A percentile compares a stretch with the other conserved stretches of the same genome.
Evolutionary conservation across 2,113 vertebrate species (phyloP).

Genomic region (Cryptoleucopteryx plumbea): DNA sequence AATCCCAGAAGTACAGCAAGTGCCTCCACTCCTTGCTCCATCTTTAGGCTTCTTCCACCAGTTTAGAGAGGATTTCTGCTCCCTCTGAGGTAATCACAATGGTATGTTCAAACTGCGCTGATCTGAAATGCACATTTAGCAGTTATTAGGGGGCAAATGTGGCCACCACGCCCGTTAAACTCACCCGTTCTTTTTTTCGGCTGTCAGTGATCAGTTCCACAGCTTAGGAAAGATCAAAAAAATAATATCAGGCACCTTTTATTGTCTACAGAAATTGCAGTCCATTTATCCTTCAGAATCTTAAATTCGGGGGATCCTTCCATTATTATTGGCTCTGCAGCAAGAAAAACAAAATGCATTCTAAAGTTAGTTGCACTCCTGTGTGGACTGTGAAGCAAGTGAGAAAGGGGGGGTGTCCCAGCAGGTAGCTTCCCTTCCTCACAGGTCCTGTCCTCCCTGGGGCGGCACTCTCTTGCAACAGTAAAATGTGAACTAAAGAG

Average conservation of each 20-base stretch:
- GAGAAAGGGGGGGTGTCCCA: not conserved
- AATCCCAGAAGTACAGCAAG: not conserved
- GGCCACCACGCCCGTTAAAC: not conserved
- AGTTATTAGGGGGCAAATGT: not conserved
- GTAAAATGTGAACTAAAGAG: conserved; percentile 30
- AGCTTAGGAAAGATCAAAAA: not conserved
- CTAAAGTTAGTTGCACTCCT: not conserved
- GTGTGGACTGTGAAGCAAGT: not conserved
- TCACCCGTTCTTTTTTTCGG: not conserved
- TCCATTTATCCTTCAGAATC: conserved; percentile 91
- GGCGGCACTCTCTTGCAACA: not conserved
- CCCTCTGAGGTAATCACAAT: conserved; percentile 86
- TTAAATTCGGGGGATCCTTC: conserved; percentile 86
- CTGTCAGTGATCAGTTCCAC: not conserved
- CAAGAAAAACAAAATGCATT: conserved; percentile 32
- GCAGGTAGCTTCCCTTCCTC: not conserved
- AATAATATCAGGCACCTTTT: conserved; percentile 78
- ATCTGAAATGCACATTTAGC: conserved; percentile 77
- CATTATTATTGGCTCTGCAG: conserved; percentile 91
- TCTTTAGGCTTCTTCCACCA: conserved; percentile 74
- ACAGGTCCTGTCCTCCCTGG: not conserved
- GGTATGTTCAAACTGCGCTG: conserved; percentile 93
- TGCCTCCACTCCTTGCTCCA: not conserved
- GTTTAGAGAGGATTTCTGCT: conserved; percentile 86
- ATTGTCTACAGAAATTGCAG: conserved; percentile 85